A percentile compares a stretch with the other conserved stretches of the same genome.
phyloP scores from a whole-genome alignment of 2,113 vertebrate species.

The Athene cunicularia region DNA sequence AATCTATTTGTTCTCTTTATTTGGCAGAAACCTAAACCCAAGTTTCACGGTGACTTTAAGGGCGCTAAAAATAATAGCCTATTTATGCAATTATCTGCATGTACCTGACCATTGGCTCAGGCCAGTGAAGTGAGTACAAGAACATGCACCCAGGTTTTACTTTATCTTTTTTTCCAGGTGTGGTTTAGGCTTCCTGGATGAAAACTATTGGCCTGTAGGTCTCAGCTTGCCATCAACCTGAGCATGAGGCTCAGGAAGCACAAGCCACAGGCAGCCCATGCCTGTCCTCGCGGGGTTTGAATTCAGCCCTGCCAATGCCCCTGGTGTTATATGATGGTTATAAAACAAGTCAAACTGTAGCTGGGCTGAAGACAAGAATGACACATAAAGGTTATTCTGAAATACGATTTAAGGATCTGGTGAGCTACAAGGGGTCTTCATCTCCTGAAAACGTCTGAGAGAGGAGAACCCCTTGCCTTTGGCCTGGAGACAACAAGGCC shows the following conservation, averaged over 20 bases:
- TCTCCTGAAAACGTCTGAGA: background rate
- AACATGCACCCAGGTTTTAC: background rate
- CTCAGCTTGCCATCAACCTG: background rate
- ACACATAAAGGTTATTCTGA: background rate
- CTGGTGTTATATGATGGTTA: background rate
- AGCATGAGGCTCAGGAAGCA: background rate
- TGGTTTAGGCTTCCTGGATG: background rate
- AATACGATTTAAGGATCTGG: background rate
- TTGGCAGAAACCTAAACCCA: conserved; percentile 28
- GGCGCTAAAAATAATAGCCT: conserved; percentile 21
- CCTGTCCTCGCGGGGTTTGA: background rate
- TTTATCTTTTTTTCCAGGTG: background rate
- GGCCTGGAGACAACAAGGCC: too few relatives aligned
- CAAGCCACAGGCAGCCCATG: background rate
- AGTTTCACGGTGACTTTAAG: conserved; percentile 22
- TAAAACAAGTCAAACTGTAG: background rate
- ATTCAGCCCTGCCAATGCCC: background rate
- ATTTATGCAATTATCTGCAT: conserved; percentile 18
- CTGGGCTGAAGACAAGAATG: background rate
- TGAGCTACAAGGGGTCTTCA: fast-evolving
- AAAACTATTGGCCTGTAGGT: background rate
- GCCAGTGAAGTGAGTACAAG: background rate
- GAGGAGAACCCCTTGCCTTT: background rate
- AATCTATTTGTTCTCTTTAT: conserved; percentile 21
- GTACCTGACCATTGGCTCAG: background rate